Percentiles rank a stretch among this genome's conserved stretches.
phyloP scores from a whole-genome alignment of 2,113 vertebrate genomes.

The Ctenodactylus gundi region DNA sequence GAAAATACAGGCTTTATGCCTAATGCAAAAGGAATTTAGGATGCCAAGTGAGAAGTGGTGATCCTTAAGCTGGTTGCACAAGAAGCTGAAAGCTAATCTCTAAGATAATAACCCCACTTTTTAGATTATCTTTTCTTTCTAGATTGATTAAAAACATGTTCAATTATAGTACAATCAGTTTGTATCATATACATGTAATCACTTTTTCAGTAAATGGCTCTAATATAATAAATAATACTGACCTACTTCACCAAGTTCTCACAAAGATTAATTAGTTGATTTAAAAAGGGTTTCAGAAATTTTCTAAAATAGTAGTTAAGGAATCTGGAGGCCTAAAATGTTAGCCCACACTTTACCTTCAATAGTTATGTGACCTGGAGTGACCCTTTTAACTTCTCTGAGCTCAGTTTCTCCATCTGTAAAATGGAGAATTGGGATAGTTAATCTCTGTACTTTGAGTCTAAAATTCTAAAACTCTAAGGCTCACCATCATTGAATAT shows the following conservation, averaged over 20 bases:
- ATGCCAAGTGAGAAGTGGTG: conserved; percentile 33
- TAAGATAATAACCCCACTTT: conserved; percentile 40
- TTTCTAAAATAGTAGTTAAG: conserved; percentile 28
- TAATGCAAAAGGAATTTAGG: conserved; percentile 59
- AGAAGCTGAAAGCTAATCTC: conserved; percentile 65
- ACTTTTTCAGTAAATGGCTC: conserved; percentile 56
- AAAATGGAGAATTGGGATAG: conserved; percentile 9
- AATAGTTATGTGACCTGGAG: neutral
- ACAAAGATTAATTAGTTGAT: conserved; percentile 52
- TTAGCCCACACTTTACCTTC: conserved; percentile 8
- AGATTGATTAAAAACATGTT: conserved; percentile 59
- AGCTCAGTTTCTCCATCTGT: conserved; percentile 19
- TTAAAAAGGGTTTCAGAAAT: conserved; percentile 28
- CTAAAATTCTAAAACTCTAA: conserved; percentile 22
- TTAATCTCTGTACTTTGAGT: neutral
- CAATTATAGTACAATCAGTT: conserved; percentile 55
- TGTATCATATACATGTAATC: conserved; percentile 49
- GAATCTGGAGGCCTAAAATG: conserved; percentile 41
- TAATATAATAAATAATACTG: conserved; percentile 63
- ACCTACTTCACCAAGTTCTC: conserved; percentile 54
- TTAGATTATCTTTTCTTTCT: conserved; percentile 49
- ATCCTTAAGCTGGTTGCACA: conserved; percentile 61
- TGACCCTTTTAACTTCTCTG: conserved; percentile 19
- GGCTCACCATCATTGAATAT: neutral
- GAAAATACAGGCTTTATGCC: conserved; percentile 39